Evolutionary conservation across 2,888 invertebrate genomes (phyloP).

Genomic region (Drosophila putrida): DNA sequence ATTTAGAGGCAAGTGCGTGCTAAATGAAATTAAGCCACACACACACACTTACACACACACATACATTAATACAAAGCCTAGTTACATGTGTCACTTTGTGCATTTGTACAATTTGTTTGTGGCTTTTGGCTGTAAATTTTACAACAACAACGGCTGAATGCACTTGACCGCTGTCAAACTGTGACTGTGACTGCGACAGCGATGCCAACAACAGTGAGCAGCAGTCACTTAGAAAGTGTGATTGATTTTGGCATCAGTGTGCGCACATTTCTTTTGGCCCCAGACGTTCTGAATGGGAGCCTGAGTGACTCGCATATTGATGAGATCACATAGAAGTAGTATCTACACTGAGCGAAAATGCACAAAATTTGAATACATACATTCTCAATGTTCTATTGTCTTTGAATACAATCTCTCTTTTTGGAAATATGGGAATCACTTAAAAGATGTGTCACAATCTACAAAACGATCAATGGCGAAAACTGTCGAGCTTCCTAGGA

Average conservation of each 20-base stretch:
- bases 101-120: slow-evolving; percentile 52
- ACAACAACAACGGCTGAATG: slow-evolving; percentile 8
- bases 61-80: slow-evolving; percentile 23
- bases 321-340: slow-evolving; percentile 32
- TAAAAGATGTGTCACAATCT: too few species aligned
- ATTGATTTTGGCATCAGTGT: slow-evolving; percentile 81
- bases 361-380: too few species aligned
- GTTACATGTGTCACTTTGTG: slow-evolving; percentile 54
- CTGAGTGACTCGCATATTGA: slow-evolving; percentile 64
- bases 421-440: neutral
- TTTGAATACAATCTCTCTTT: neutral
- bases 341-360: slow-evolving; percentile 8
- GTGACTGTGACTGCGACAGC: neutral
- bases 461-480: too few species aligned
- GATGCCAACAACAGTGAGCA: slow-evolving; percentile 38
- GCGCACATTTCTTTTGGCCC: slow-evolving; percentile 73
- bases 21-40: slow-evolving; percentile 44
- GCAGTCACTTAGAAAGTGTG: slow-evolving; percentile 80
- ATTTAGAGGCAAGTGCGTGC: slow-evolving; percentile 46
- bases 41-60: slow-evolving; percentile 8
- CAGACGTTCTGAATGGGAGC: slow-evolving; percentile 73
- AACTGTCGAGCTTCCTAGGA: too few species aligned
- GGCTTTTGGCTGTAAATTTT: slow-evolving; percentile 41
- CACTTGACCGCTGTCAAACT: slow-evolving; percentile 48
- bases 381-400: neutral